These are phyloP conservation scores for Zaprionus ornatus DNA, from an alignment of 1,140 invertebrate species.

Conservation along the genomic window DNA sequence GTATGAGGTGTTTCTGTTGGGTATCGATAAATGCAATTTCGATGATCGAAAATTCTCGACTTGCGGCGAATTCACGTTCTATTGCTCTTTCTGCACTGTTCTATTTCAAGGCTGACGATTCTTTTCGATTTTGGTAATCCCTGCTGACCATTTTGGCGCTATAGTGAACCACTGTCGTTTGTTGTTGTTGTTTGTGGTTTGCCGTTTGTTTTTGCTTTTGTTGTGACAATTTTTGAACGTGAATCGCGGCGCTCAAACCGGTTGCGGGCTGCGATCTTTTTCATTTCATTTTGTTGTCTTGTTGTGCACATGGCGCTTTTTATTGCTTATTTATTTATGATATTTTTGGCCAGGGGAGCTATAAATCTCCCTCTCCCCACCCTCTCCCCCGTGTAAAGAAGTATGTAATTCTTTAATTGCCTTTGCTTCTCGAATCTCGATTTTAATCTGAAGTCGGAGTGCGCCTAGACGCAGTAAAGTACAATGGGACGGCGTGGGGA, in stretches of 20 bases:
- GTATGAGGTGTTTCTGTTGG: background rate
- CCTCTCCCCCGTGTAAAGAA: background rate
- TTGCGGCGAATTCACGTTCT: background rate
- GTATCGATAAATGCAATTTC: background rate
- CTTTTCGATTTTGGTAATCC: slow-evolving; percentile 17
- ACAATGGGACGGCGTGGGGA: background rate
- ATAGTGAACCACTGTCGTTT: slow-evolving; percentile 72
- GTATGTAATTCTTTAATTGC: slow-evolving; percentile 8
- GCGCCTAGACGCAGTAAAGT: slow-evolving; percentile 16
- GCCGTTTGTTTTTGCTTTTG: slow-evolving; percentile 47
- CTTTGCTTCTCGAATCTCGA: slow-evolving; percentile 9
- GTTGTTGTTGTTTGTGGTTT: slow-evolving; percentile 25
- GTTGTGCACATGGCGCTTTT: slow-evolving; percentile 52
- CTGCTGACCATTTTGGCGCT: slow-evolving; percentile 20
- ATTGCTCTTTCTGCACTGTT: slow-evolving; percentile 19
- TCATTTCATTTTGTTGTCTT: slow-evolving; percentile 20
- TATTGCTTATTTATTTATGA: slow-evolving; percentile 56
- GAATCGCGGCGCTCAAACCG: slow-evolving; percentile 52
- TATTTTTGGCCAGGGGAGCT: slow-evolving; percentile 20
- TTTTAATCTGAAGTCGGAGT: slow-evolving; percentile 9
- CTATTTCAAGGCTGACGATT: slow-evolving; percentile 14
- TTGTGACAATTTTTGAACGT: slow-evolving; percentile 50
- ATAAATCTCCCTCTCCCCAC: background rate
- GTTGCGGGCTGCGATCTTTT: slow-evolving; percentile 47
- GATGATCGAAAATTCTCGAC: background rate